Percentiles rank a stretch among this genome's conserved stretches.
Evolutionary conservation across 92 coral and sea anemone genomes (phyloP).

Genomic region (Bergia puertoricense): DNA sequence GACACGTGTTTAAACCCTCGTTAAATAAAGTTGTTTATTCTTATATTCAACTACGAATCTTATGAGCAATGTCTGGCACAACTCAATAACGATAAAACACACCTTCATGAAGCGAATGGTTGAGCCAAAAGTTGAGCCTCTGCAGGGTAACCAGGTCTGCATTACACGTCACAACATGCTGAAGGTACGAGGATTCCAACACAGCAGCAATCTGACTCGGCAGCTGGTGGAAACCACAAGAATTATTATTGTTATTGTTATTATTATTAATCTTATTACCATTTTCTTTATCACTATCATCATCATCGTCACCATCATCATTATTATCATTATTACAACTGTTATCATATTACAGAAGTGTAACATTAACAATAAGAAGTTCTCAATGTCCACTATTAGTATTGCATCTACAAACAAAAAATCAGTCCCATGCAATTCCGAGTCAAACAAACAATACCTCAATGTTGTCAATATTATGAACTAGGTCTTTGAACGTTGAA

Average conservation of each 20-base stretch:
- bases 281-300: too few species aligned
- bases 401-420: neutral
- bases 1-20: too few species aligned
- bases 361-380: neutral
- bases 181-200: slow-evolving; percentile 79
- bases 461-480: slow-evolving; percentile 72
- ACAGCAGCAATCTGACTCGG: slow-evolving; percentile 89
- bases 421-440: too few species aligned
- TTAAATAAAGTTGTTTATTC: too few species aligned
- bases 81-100: neutral
- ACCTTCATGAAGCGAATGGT: slow-evolving; percentile 88
- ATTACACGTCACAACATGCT: slow-evolving; percentile 81
- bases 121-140: slow-evolving; percentile 91
- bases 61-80: neutral
- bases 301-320: too few species aligned
- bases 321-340: too few species aligned
- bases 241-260: too few species aligned
- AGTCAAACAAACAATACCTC: slow-evolving; percentile 57
- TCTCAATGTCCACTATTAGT: neutral
- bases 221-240: slow-evolving; percentile 55
- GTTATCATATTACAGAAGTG: neutral
- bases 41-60: too few species aligned
- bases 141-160: slow-evolving; percentile 68
- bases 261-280: too few species aligned
- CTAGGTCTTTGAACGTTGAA: slow-evolving; percentile 69